A percentile compares a stretch with the other conserved stretches of the same genome.
Evolutionary conservation across 2,888 invertebrate genomes (phyloP).

Genomic region (Andrena haemorrhoa): DNA sequence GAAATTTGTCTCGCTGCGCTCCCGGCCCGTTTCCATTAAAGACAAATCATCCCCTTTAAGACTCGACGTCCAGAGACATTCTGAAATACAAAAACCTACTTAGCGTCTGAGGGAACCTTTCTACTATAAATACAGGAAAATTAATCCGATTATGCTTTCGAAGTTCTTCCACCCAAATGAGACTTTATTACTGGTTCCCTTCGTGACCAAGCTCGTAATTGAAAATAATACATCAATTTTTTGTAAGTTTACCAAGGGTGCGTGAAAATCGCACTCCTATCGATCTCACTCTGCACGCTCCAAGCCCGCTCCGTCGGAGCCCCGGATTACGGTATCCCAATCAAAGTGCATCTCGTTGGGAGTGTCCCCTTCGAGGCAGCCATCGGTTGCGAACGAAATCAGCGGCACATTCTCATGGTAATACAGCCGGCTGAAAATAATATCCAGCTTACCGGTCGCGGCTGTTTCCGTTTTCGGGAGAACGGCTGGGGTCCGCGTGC

Average conservation of each 20-base stretch:
- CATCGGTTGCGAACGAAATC: conserved; percentile 45
- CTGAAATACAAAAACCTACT: neutral
- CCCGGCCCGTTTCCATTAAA: neutral
- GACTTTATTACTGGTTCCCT: no score
- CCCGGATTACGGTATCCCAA: conserved; percentile 13
- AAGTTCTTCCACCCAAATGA: no score
- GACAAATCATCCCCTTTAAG: neutral
- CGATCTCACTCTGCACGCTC: neutral
- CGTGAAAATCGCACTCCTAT: no score
- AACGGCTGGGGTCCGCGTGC: conserved; percentile 8
- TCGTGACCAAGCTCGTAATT: no score
- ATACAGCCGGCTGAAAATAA: conserved; percentile 53
- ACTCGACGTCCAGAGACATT: neutral
- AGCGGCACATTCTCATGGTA: conserved; percentile 64
- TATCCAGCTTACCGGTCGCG: conserved; percentile 54
- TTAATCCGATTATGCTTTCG: no score
- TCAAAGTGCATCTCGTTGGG: conserved; percentile 30
- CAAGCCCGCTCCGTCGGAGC: neutral
- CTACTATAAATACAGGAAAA: no score
- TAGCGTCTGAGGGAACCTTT: no score
- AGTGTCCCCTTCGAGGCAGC: neutral
- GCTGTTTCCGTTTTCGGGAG: conserved; percentile 54
- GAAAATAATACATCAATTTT: no score
- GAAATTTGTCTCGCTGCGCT: conserved; percentile 38
- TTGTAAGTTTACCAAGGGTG: no score